Conservation (phyloP, 64 coral and sea anemone genomes). For the Anthopleura sola region DNA sequence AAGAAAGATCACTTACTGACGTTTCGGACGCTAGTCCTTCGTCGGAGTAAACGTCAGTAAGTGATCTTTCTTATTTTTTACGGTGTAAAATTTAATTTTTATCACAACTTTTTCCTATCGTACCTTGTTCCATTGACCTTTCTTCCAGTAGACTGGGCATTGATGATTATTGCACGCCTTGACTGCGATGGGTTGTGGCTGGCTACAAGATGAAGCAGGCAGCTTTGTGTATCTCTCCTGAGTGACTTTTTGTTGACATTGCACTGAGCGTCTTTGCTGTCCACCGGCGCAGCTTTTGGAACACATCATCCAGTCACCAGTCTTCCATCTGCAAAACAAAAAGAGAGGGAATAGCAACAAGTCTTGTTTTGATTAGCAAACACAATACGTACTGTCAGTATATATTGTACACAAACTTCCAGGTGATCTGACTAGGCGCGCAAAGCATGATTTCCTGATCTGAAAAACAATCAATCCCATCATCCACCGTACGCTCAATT, state of each 20-base stretch:
- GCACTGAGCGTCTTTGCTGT: constrained; percentile 36
- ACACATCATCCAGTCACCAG: constrained; percentile 51
- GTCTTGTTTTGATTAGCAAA: background rate
- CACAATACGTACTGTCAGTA: too few species aligned
- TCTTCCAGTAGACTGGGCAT: constrained; percentile 50
- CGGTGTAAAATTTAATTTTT: too few species aligned
- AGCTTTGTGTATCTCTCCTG: constrained; percentile 8
- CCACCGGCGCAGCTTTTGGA: constrained; percentile 64
- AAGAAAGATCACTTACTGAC: too few species aligned
- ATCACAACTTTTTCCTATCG: background rate
- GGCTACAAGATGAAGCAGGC: constrained; percentile 4
- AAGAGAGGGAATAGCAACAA: background rate
- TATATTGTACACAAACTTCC: too few species aligned
- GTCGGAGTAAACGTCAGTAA: too few species aligned
- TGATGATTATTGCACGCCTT: constrained; percentile 41
- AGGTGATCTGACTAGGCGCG: too few species aligned
- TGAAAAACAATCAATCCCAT: too few species aligned
- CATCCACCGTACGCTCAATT: too few species aligned
- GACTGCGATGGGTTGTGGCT: background rate
- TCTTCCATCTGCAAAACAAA: constrained; percentile 35
- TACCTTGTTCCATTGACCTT: constrained; percentile 66
- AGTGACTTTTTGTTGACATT: constrained; percentile 48
- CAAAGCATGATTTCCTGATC: too few species aligned
- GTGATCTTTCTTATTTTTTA: too few species aligned
- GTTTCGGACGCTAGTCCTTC: too few species aligned